Evolutionary conservation across 2,797 vertebrate species (phyloP).

Genomic region (Meda fulgida): DNA sequence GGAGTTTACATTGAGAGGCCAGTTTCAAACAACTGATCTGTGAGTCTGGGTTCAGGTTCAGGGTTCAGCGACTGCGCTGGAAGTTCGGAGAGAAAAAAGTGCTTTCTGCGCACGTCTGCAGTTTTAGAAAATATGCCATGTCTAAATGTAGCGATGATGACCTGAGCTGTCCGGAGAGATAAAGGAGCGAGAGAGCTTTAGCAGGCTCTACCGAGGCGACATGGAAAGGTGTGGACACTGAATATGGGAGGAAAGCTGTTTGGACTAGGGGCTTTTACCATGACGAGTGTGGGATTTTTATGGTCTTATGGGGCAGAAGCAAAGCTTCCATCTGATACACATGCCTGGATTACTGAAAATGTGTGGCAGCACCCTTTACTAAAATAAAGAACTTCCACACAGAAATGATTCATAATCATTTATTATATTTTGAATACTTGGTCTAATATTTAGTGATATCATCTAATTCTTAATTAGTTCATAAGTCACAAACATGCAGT

Average conservation of each 20-base stretch:
- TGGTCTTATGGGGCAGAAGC: constrained; percentile 35
- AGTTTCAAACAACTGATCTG: constrained; percentile 34
- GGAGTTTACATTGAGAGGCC: constrained; percentile 52
- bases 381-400: neutral
- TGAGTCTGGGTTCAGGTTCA: constrained; percentile 26
- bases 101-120: constrained; percentile 5
- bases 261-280: constrained; percentile 52
- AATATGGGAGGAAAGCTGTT: constrained; percentile 28
- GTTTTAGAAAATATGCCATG: neutral
- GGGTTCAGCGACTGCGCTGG: constrained; percentile 6
- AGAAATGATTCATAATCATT: neutral
- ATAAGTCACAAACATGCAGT: neutral
- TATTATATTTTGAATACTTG: neutral
- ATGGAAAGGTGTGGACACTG: constrained; percentile 28
- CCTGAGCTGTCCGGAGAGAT: constrained; percentile 19
- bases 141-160: constrained; percentile 33
- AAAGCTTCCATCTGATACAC: constrained; percentile 28
- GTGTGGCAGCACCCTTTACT: constrained; percentile 1
- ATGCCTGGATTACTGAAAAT: constrained; percentile 39
- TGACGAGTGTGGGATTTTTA: constrained; percentile 51
- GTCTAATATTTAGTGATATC: neutral
- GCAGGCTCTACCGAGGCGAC: constrained; percentile 23
- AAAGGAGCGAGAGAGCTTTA: constrained; percentile 19
- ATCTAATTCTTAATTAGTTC: neutral
- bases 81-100: neutral